phyloP scores from a whole-genome alignment of 2,888 invertebrate species.

The Drosophila hamatofila region DNA sequence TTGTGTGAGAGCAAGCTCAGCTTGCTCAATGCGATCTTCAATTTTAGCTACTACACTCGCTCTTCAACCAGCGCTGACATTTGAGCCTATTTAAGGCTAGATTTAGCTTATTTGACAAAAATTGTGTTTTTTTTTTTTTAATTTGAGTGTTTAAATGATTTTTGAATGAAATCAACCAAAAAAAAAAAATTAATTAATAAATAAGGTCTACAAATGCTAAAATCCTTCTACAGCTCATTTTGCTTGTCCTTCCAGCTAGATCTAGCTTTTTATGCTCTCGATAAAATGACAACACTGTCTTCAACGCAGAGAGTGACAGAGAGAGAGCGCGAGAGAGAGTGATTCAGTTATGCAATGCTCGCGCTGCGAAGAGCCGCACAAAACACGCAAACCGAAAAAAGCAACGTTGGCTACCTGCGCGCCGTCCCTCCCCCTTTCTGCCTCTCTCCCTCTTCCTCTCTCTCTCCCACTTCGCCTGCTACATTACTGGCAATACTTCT shows the following conservation, averaged over 20 bases:
- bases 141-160: too few relatives aligned
- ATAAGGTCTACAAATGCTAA: too few relatives aligned
- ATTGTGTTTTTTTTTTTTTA: too few relatives aligned
- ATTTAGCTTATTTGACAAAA: too few relatives aligned
- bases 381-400: constrained; percentile 25
- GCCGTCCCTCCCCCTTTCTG: not conserved
- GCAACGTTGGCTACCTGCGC: constrained; percentile 20
- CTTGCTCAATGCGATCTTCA: constrained; percentile 8
- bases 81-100: too few relatives aligned
- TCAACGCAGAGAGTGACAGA: not conserved
- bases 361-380: constrained; percentile 40
- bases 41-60: not conserved
- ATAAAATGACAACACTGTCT: too few relatives aligned
- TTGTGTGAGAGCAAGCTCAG: constrained; percentile 36
- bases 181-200: too few relatives aligned
- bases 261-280: too few relatives aligned
- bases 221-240: too few relatives aligned
- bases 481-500: constrained; percentile 25
- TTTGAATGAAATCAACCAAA: too few relatives aligned
- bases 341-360: constrained; percentile 65
- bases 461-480: not conserved
- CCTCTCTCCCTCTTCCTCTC: not conserved
- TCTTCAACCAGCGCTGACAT: too few relatives aligned
- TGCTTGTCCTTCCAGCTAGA: too few relatives aligned
- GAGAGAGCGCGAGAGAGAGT: constrained; percentile 30